A percentile compares a stretch with the other conserved stretches of the same genome.
Evolutionary conservation across 1,140 invertebrate genomes (phyloP).

Genomic region (Pseudachorutes palmiensis): DNA sequence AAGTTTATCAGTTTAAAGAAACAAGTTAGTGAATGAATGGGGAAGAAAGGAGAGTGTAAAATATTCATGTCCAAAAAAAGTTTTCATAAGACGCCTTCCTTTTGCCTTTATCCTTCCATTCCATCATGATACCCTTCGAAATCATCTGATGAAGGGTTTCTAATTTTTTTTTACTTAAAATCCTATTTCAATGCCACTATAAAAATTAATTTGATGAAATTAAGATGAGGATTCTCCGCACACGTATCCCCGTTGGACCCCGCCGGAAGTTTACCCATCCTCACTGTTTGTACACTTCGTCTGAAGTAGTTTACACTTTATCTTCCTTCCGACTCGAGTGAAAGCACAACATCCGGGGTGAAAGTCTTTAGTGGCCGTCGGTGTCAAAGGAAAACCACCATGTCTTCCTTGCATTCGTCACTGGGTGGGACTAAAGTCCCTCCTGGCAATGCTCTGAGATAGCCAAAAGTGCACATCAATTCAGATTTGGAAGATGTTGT

Average conservation of each 20-base stretch:
- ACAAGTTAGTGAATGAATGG: background rate
- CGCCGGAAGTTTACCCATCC: too few relatives aligned
- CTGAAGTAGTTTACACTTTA: background rate
- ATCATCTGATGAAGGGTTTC: too few relatives aligned
- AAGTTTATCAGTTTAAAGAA: background rate
- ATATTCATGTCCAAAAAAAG: background rate
- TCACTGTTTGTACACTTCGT: too few relatives aligned
- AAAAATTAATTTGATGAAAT: background rate
- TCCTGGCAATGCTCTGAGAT: too few relatives aligned
- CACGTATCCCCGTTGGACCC: background rate
- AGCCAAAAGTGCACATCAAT: background rate
- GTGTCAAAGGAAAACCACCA: background rate
- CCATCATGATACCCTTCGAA: too few relatives aligned
- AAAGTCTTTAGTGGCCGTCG: background rate
- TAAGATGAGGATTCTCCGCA: background rate
- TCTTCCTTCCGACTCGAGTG: background rate
- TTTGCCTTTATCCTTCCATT: background rate
- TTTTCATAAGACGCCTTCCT: background rate
- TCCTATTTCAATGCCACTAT: background rate
- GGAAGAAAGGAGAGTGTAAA: background rate
- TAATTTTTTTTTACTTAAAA: too few relatives aligned
- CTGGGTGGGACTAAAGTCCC: too few relatives aligned
- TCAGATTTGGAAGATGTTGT: background rate
- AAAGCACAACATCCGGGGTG: slow-evolving; percentile 10
- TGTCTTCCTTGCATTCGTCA: background rate